phyloP scores from a whole-genome alignment of 2,888 invertebrate genomes.

The Adineta ricciae region DNA sequence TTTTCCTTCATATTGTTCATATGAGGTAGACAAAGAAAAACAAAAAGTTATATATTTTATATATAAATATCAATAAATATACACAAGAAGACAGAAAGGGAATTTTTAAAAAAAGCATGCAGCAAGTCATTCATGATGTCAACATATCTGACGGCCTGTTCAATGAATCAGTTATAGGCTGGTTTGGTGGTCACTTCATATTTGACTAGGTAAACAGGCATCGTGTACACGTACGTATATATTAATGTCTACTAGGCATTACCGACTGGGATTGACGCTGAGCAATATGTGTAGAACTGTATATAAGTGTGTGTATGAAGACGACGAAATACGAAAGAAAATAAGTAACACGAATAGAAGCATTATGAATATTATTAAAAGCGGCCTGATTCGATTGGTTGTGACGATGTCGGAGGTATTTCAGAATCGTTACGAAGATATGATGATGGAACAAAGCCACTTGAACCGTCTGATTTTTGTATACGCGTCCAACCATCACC shows the following conservation, averaged over 20 bases:
- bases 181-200: background rate
- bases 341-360: background rate
- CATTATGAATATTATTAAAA: background rate
- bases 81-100: background rate
- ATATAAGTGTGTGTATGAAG: background rate
- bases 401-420: background rate
- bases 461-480: conserved; percentile 21
- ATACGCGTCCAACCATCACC: conserved; percentile 34
- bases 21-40: background rate
- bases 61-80: background rate
- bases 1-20: background rate
- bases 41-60: background rate
- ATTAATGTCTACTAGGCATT: background rate
- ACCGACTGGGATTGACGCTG: background rate
- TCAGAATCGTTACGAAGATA: conserved; percentile 23
- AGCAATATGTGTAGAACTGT: background rate
- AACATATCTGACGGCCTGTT: background rate
- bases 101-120: background rate
- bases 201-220: background rate
- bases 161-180: background rate
- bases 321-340: background rate
- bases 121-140: background rate
- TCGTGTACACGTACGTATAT: background rate
- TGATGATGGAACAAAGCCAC: conserved; percentile 33
- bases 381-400: background rate